These are phyloP conservation scores for Polyodon spathula DNA, from an alignment of 2,113 vertebrate species.

Conservation along the genomic window DNA sequence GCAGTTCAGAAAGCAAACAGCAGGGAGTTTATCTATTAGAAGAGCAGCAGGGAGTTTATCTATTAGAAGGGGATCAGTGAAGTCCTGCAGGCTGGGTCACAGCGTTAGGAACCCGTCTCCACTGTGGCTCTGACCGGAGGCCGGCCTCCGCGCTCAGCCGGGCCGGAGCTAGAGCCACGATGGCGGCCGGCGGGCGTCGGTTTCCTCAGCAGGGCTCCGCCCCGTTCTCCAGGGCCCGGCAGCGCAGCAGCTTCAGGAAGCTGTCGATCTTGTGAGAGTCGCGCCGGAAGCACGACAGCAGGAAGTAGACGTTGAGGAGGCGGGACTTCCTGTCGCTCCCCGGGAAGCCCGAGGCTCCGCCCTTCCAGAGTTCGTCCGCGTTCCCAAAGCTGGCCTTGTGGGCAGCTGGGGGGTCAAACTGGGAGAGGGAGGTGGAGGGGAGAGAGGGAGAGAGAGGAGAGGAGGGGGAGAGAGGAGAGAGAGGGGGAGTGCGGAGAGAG, in stretches of 20 bases:
- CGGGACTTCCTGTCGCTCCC: slow-evolving; percentile 48
- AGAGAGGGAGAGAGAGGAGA: neutral
- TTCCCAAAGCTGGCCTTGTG: no score
- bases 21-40: no score
- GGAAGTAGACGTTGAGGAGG: slow-evolving; percentile 53
- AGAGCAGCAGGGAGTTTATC: no score
- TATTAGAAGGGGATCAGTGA: no score
- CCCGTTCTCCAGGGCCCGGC: slow-evolving; percentile 41
- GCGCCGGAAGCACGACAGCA: slow-evolving; percentile 61
- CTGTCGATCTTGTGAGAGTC: slow-evolving; percentile 70
- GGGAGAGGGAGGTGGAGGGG: neutral
- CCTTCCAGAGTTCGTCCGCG: slow-evolving; percentile 5
- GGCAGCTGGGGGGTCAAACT: neutral
- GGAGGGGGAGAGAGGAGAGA: neutral
- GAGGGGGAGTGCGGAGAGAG: neutral
- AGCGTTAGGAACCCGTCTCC: no score
- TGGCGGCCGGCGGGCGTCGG: neutral
- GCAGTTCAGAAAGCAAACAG: no score
- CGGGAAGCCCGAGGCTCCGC: slow-evolving; percentile 14
- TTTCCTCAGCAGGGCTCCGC: slow-evolving; percentile 49
- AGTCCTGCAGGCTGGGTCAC: no score
- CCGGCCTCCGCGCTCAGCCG: no score
- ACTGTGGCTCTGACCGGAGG: no score
- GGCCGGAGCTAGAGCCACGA: slow-evolving; percentile 4
- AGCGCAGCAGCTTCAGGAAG: slow-evolving; percentile 63